Evolutionary conservation across 2,113 vertebrate genomes (phyloP).

Genomic region (Trematomus loennbergii): DNA sequence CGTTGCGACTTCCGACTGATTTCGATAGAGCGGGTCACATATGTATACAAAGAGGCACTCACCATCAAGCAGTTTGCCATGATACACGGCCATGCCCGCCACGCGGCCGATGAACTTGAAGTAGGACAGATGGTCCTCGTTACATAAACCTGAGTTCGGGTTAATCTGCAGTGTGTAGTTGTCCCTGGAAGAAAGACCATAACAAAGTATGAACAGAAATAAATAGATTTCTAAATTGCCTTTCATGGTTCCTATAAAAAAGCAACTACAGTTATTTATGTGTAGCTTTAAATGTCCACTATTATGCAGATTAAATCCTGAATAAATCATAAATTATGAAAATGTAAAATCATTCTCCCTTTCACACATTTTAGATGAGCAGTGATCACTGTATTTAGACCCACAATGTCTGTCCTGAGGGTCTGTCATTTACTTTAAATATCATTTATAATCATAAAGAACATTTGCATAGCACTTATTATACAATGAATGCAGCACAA

Average conservation of each 20-base stretch:
- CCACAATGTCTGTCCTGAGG: neutral
- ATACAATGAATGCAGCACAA: too few species aligned
- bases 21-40: too few species aligned
- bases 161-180: conserved; percentile 99
- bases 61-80: conserved; percentile 98
- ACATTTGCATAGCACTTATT: too few species aligned
- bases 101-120: conserved; percentile 99
- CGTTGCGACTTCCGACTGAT: too few species aligned
- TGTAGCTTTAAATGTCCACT: neutral
- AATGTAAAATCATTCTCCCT: neutral
- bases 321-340: neutral
- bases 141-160: conserved; percentile 97
- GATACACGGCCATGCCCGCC: conserved; percentile 98
- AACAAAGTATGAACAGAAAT: neutral
- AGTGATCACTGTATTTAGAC: neutral
- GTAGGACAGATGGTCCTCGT: conserved; percentile 98
- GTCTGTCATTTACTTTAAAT: neutral
- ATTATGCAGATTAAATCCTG: neutral
- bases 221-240: neutral
- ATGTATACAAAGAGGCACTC: conserved; percentile 51
- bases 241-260: neutral
- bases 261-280: neutral
- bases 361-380: neutral
- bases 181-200: conserved; percentile 86
- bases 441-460: too few species aligned